Evolutionary conservation across 2,888 invertebrate genomes (phyloP).

Genomic region (Callyntrura sp.): DNA sequence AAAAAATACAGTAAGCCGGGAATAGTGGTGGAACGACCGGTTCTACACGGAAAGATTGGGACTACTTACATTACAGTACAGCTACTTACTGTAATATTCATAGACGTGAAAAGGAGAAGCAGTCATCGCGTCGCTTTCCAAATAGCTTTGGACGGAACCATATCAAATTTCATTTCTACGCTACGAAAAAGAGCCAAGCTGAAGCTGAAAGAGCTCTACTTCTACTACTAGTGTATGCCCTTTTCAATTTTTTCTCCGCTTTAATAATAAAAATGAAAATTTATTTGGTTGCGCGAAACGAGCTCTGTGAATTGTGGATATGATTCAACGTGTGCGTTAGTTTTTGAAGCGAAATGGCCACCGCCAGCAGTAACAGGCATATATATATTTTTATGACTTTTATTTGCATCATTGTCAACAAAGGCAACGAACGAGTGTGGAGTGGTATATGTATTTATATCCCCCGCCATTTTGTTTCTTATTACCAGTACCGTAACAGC

Average conservation of each 20-base stretch:
- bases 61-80: no score
- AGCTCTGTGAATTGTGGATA: not conserved
- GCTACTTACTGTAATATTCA: no score
- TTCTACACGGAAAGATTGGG: not conserved
- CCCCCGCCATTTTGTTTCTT: not conserved
- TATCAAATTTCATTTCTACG: slow-evolving; percentile 19
- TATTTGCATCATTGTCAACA: not conserved
- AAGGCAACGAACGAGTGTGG: no score
- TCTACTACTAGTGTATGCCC: not conserved
- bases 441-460: not conserved
- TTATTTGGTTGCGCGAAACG: not conserved
- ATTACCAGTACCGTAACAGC: not conserved
- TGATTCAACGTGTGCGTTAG: not conserved
- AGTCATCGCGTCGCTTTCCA: not conserved
- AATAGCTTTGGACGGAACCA: not conserved
- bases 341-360: not conserved
- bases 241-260: not conserved
- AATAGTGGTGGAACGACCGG: not conserved
- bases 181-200: not conserved
- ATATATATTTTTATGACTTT: slow-evolving; percentile 33
- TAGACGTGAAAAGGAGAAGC: slow-evolving; percentile 10
- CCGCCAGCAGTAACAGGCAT: not conserved
- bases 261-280: slow-evolving; percentile 10
- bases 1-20: not conserved
- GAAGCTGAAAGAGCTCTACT: no score